Percentiles rank a stretch among this genome's conserved stretches.
These are phyloP conservation scores for Conchocele bisecta DNA, from an alignment of 2,888 invertebrate genomes.

Conservation along the genomic window DNA sequence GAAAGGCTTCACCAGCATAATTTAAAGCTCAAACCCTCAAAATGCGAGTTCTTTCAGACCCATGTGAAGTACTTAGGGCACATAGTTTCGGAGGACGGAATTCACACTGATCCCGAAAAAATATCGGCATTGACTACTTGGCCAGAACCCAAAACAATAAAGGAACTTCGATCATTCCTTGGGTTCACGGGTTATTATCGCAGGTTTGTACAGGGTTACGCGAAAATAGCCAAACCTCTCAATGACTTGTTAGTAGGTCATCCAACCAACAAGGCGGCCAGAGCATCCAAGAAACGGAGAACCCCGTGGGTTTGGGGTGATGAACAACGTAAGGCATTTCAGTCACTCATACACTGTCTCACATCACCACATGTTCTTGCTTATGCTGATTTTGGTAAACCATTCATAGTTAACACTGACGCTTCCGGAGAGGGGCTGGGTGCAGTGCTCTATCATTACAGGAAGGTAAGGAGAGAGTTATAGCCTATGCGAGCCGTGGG, in stretches of 20 bases:
- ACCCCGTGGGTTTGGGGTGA: constrained; percentile 17
- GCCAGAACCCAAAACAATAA: not conserved
- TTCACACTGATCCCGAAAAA: too few species aligned
- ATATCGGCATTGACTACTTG: constrained; percentile 1
- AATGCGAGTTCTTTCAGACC: too few species aligned
- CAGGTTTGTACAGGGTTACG: constrained; percentile 6
- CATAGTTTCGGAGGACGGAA: too few species aligned
- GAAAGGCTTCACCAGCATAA: too few species aligned
- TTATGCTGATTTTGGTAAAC: constrained; percentile 36
- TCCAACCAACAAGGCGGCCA: not conserved
- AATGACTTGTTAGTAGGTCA: constrained; percentile 9
- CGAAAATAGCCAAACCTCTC: not conserved
- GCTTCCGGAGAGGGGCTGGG: constrained; percentile 19
- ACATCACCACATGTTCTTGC: constrained; percentile 23
- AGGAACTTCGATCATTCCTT: not conserved
- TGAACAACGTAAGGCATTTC: constrained; percentile 13
- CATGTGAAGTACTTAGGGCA: too few species aligned
- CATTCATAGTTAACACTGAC: constrained; percentile 23
- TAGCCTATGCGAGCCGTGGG: constrained; percentile 32
- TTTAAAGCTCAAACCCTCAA: too few species aligned
- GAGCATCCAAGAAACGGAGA: constrained; percentile 1
- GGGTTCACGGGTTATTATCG: constrained; percentile 4
- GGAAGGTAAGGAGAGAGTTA: constrained; percentile 17
- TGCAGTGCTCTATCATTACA: constrained; percentile 35
- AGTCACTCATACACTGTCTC: constrained; percentile 9